Conservation (phyloP, 2,888 invertebrate species). For the Himalopsyche japonica region DNA sequence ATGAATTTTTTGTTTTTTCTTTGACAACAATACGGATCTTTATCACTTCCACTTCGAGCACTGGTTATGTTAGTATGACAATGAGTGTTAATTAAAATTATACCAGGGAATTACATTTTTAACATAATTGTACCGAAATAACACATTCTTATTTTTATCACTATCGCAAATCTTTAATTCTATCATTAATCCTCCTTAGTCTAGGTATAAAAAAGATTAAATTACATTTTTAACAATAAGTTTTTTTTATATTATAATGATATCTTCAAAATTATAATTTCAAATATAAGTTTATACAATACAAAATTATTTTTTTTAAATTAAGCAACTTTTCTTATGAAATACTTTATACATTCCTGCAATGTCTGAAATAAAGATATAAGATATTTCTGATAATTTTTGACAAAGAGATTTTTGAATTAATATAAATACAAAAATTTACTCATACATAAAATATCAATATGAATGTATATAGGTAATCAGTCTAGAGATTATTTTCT, state of each 20-base stretch:
- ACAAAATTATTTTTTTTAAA: not conserved
- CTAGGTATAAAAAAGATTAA: slow-evolving; percentile 2
- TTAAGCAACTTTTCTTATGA: not conserved
- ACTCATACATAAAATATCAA: not conserved
- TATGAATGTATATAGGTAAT: not conserved
- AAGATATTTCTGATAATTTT: not conserved
- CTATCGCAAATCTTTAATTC: not conserved
- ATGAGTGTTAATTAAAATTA: not conserved
- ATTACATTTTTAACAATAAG: not conserved
- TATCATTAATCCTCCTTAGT: not conserved
- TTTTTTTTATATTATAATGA: not conserved
- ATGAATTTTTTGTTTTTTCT: not conserved
- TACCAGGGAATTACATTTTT: not conserved
- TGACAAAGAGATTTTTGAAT: not conserved
- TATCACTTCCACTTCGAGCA: not conserved
- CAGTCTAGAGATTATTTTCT: not conserved
- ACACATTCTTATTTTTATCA: not conserved
- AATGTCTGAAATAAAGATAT: not conserved
- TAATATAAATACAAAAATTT: not conserved
- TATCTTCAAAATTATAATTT: not conserved
- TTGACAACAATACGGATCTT: not conserved
- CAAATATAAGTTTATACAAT: not conserved
- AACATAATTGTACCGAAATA: not conserved
- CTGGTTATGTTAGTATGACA: not conserved
- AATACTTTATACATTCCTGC: not conserved